A percentile compares a stretch with the other conserved stretches of the same genome.
Evolutionary conservation across 1,140 invertebrate genomes (phyloP).

Genomic region (Atta colombica): DNA sequence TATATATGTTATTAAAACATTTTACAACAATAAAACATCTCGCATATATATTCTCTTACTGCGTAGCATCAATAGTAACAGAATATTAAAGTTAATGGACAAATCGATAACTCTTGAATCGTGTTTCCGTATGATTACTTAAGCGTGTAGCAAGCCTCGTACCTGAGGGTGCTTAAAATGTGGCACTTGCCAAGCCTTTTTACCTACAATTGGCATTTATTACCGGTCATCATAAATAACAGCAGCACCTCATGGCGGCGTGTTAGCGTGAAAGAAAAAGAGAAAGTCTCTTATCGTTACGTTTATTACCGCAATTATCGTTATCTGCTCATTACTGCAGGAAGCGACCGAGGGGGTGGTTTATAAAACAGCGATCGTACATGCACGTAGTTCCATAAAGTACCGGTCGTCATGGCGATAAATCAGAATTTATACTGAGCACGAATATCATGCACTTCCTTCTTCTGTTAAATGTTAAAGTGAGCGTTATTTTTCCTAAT

Average conservation of each 20-base stretch:
- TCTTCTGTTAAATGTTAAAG: constrained; percentile 54
- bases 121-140: constrained; percentile 4
- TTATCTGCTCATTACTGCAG: constrained; percentile 58
- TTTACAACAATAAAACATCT: background rate
- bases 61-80: background rate
- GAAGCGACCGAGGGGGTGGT: constrained; percentile 36
- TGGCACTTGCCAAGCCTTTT: background rate
- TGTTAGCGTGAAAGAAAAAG: constrained; percentile 16
- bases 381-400: constrained; percentile 69
- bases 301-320: constrained; percentile 57
- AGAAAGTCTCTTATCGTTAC: constrained; percentile 36
- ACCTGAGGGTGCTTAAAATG: background rate
- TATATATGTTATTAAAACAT: background rate
- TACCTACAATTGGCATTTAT: constrained; percentile 36
- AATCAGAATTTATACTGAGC: constrained; percentile 70
- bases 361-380: constrained; percentile 53
- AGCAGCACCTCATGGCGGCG: constrained; percentile 27
- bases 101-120: constrained; percentile 12
- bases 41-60: background rate
- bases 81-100: background rate
- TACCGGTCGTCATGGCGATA: constrained; percentile 61
- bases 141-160: background rate
- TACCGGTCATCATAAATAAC: constrained; percentile 40
- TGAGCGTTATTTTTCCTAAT: background rate
- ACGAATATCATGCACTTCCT: constrained; percentile 49